phyloP scores from a whole-genome alignment of 2,113 vertebrate genomes.

The Lathamus discolor region DNA sequence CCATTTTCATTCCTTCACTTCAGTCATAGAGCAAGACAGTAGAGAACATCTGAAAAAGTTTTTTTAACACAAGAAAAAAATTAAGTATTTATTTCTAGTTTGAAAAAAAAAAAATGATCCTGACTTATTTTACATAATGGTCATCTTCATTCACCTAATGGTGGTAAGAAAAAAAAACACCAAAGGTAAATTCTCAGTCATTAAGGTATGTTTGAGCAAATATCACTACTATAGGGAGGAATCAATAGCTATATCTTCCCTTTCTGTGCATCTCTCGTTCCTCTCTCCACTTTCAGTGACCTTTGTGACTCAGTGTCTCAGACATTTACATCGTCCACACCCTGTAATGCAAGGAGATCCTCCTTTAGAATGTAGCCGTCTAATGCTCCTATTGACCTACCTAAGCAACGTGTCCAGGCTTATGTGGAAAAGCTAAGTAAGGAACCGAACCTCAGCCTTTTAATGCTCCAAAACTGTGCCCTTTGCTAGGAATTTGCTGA shows the following conservation, averaged over 20 bases:
- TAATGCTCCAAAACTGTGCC: neutral
- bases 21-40: neutral
- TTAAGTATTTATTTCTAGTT: neutral
- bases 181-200: neutral
- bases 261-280: neutral
- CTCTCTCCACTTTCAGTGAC: neutral
- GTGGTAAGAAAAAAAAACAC: neutral
- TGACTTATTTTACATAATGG: neutral
- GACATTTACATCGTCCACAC: neutral
- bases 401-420: neutral
- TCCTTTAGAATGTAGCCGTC: neutral
- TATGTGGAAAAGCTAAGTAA: neutral
- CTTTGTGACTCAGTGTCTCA: neutral
- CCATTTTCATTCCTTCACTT: neutral
- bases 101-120: neutral
- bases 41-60: neutral
- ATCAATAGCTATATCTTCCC: neutral
- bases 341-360: neutral
- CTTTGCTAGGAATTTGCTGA: neutral
- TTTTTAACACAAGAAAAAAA: neutral
- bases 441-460: neutral
- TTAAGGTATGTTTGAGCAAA: neutral
- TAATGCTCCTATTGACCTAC: neutral
- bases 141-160: neutral
- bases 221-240: neutral